phyloP scores from a whole-genome alignment of 2,113 vertebrate genomes.

The Salvelinus fontinalis region DNA sequence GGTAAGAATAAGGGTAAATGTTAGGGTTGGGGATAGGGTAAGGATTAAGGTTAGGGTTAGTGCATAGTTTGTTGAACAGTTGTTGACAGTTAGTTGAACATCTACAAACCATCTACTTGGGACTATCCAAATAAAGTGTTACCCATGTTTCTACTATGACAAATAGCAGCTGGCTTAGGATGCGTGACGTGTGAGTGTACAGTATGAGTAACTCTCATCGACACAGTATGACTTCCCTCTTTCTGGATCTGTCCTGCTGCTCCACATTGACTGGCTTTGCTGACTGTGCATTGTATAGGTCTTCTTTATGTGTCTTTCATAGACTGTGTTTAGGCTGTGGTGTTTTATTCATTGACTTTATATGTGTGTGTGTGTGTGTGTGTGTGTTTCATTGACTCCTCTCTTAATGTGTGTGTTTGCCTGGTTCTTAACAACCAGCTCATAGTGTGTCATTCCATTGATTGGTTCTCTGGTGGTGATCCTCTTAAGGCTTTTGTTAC shows the following conservation, averaged over 20 bases:
- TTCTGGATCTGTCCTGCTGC: neutral
- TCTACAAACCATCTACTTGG: too few species aligned
- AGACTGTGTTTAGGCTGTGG: slow-evolving; percentile 4
- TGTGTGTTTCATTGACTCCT: slow-evolving; percentile 3
- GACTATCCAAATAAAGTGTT: too few species aligned
- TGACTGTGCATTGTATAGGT: slow-evolving; percentile 13
- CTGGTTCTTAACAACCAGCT: slow-evolving; percentile 1
- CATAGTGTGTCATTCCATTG: slow-evolving; percentile 30
- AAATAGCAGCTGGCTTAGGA: too few species aligned
- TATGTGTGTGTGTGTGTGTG: too few species aligned
- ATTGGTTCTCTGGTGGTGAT: slow-evolving; percentile 31
- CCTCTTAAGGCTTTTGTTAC: too few species aligned
- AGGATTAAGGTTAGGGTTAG: too few species aligned
- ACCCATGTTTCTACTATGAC: too few species aligned
- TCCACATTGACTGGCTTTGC: slow-evolving; percentile 9
- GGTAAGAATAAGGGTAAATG: too few species aligned
- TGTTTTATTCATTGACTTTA: neutral
- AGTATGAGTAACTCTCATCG: neutral
- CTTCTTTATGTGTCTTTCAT: slow-evolving; percentile 18
- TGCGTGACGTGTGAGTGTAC: too few species aligned
- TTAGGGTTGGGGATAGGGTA: too few species aligned
- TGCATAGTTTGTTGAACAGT: too few species aligned
- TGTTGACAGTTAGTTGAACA: too few species aligned
- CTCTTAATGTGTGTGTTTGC: neutral
- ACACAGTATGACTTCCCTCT: neutral